Evolutionary conservation across 2,888 invertebrate genomes (phyloP).

Genomic region (Melanostoma mellinum): DNA sequence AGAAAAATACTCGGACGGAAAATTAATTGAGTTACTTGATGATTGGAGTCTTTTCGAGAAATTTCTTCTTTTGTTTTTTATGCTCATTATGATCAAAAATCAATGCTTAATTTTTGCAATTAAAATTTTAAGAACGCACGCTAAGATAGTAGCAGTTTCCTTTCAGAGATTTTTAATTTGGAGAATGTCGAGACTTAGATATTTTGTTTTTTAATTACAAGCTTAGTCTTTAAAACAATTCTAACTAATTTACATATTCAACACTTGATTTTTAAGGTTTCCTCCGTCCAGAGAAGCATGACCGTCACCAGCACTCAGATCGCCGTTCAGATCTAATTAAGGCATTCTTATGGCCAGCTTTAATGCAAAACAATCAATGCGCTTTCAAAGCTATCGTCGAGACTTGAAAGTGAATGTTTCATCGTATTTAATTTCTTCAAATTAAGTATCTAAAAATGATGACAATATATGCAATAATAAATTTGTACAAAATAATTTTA

Average conservation of each 20-base stretch:
- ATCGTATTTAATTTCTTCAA: constrained; percentile 9
- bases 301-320: constrained; percentile 90
- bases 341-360: constrained; percentile 93
- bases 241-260: neutral
- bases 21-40: no score
- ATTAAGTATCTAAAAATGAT: constrained; percentile 35
- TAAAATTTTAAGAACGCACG: no score
- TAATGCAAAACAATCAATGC: constrained; percentile 89
- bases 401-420: constrained; percentile 83
- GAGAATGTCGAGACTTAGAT: no score
- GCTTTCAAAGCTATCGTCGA: constrained; percentile 93
- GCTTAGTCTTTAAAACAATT: neutral
- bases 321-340: constrained; percentile 89
- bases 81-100: no score
- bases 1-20: no score
- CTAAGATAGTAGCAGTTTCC: no score
- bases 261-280: constrained; percentile 82
- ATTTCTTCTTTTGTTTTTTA: no score
- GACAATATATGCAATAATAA: constrained; percentile 36
- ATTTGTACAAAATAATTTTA: constrained; percentile 65
- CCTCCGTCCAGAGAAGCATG: constrained; percentile 89
- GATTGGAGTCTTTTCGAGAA: no score
- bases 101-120: no score
- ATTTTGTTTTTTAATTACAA: neutral
- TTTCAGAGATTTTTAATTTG: no score